Evolutionary conservation across 2,888 invertebrate genomes (phyloP), one percentile per base, ranked within the genome.

Genomic region (Anagyrus pseudococci): DNA sequence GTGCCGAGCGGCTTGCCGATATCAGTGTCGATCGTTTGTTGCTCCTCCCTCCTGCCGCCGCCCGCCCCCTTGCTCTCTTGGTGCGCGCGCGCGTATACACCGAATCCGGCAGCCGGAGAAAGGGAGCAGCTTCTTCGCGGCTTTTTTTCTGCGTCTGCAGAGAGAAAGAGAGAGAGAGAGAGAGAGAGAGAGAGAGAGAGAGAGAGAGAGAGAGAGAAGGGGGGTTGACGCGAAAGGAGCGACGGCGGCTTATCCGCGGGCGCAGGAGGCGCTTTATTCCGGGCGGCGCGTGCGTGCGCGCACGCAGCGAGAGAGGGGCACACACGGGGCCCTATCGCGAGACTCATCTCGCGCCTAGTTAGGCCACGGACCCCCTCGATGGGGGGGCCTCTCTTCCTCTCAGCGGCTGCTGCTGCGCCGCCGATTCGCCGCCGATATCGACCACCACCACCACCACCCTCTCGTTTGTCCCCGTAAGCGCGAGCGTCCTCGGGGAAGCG

Each of bases 11-110:
- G 74, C 77, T 76, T 29, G 77, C 76, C 73, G 71, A 73, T 88
- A 88, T 88, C 88, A 77, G 75, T 77, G 78, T 79, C 76, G 77
- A 78, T 78, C 77, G 76, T 69, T 70, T 70, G 71, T 68, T 66
- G 68, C 70, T 70, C 70, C 69, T 52, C 52, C 23, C 47, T 22
- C 47, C 22, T 69, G 67, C 6, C 23, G 25, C 23, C 47, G 40
- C 48, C 13, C 41, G 3, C 22, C 19, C 17, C 20, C n/a, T 29
- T n/a, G 26, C 19, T 2, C 10, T 15, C 23, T 22, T 37, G 15
- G 22, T n/a, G 8, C 29, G 29, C 29, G 29, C 29, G 10, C 29
- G 10, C 29, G 10, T 7, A 29, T n/a, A n/a, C n/a, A n/a, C n/a
- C n/a, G n/a, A n/a, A n/a, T n/a, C n/a, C n/a, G 10, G 29, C 29